Base-by-base conservation (phyloP, 2,113 vertebrate genomes). In the Brienomyrus longianalis region DNA sequence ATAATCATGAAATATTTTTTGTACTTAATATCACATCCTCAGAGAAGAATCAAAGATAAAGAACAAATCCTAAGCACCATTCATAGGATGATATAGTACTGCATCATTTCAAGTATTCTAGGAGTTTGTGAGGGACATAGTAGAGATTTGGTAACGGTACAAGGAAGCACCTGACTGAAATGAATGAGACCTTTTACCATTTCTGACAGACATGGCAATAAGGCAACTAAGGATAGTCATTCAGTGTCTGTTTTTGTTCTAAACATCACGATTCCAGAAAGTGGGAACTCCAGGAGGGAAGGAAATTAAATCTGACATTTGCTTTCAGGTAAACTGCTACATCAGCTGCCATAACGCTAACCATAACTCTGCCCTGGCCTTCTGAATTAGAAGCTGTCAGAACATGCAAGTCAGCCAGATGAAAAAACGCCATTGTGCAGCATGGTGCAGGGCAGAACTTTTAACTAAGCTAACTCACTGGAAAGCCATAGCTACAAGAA, bases 161-260 rank as follows among this genome's bases (percentile, higher is more conserved):
- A 77, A 35, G 47, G 17, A 77, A 88, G 48, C 8, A 27, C 43
- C 59, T 62, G 23, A 27, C 27, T 88, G 54, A 50, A 77, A 88
- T 80, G 66, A 50, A 88, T 80, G 66, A 48, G 45, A 80, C 27
- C 15, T 27, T 2, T 51, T 27, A 51, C 47, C 21, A 31, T 51
- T 80, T 52, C 45, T 88, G 88, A 77, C 88, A 88, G 47, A 77
- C 15, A 66, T 50, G 62, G 47, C 47, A 48, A 88, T 50, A 77
- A 77, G 31, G 23, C 47, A 51, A 31, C n/a, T 21, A 47, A 35
- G 47, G 47, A 31, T 51, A 88, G 45, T 80, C 66, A 52, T 80
- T 88, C 62, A 80, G 35, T 27, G 35, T 51, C 5, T 88, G 66
- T 88, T 88, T 88, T 51, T 88, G 74, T 13, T 88, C 45, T 77